These are phyloP conservation scores for Sitodiplosis mosellana DNA, from an alignment of 1,140 invertebrate species.

Conservation along the genomic window DNA sequence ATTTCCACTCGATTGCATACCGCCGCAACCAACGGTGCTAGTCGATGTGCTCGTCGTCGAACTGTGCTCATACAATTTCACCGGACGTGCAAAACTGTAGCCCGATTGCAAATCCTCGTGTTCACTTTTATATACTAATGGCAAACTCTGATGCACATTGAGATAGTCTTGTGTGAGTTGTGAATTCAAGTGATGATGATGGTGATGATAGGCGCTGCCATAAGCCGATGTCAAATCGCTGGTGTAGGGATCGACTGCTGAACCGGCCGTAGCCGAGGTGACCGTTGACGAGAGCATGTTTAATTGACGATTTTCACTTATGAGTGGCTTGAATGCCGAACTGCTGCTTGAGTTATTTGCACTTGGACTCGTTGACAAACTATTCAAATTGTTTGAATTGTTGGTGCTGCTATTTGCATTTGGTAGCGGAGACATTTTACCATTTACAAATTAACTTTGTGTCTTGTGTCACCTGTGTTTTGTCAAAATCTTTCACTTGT, in stretches of 20 bases:
- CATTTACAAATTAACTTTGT: too few relatives aligned
- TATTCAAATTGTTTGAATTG: background rate
- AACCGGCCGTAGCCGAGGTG: background rate
- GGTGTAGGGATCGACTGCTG: background rate
- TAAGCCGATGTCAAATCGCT: background rate
- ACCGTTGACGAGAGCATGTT: background rate
- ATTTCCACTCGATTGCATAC: too few relatives aligned
- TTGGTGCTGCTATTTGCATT: background rate
- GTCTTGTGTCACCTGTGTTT: too few relatives aligned
- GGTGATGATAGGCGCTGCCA: background rate
- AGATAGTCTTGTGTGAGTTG: background rate
- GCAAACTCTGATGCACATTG: background rate
- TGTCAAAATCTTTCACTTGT: too few relatives aligned
- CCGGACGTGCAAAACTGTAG: background rate
- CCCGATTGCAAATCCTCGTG: background rate
- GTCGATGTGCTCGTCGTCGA: background rate
- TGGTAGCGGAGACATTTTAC: constrained; percentile 1
- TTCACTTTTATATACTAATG: background rate
- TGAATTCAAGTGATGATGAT: background rate
- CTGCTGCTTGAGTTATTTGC: too few relatives aligned
- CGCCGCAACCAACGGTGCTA: too few relatives aligned
- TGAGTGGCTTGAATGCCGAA: constrained; percentile 2
- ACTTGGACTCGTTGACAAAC: background rate
- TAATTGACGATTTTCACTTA: background rate
- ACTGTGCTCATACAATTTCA: background rate